These are phyloP conservation scores for Hippocampus comes DNA, from an alignment of 2,113 vertebrate genomes.

Conservation along the genomic window DNA sequence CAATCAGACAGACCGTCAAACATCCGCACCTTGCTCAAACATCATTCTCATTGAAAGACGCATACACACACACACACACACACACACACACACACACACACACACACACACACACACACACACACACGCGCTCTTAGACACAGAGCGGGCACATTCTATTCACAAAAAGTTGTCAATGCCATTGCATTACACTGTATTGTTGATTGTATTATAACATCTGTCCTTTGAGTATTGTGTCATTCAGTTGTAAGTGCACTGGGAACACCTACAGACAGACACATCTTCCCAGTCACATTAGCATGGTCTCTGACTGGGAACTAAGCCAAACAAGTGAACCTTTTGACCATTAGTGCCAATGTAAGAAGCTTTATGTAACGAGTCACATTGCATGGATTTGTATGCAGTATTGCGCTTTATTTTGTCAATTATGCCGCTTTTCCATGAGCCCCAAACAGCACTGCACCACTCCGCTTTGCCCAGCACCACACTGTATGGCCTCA, in stretches of 20 bases:
- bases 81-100: slow-evolving; percentile 24
- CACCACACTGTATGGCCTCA: too few species aligned
- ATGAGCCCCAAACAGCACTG: too few species aligned
- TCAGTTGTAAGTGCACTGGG: background rate
- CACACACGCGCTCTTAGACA: slow-evolving; percentile 8
- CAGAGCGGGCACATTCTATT: background rate
- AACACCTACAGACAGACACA: too few species aligned
- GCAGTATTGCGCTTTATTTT: too few species aligned
- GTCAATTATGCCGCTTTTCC: too few species aligned
- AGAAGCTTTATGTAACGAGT: too few species aligned
- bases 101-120: slow-evolving; percentile 23
- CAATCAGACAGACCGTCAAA: slow-evolving; percentile 10
- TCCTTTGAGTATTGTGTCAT: background rate
- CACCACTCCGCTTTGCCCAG: too few species aligned
- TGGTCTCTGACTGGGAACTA: too few species aligned
- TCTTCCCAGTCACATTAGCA: too few species aligned
- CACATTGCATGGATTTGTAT: too few species aligned
- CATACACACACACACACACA: slow-evolving; percentile 22
- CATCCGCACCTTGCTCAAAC: slow-evolving; percentile 5
- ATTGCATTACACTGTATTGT: slow-evolving; percentile 1
- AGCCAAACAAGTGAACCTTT: too few species aligned
- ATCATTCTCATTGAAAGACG: slow-evolving; percentile 8
- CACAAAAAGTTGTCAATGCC: slow-evolving; percentile 22
- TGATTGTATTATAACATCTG: background rate
- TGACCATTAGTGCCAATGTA: too few species aligned